Percentiles rank a stretch among this genome's conserved stretches.
Evolutionary conservation across 1,140 invertebrate genomes (phyloP).

Genomic region (Ips typographus): DNA sequence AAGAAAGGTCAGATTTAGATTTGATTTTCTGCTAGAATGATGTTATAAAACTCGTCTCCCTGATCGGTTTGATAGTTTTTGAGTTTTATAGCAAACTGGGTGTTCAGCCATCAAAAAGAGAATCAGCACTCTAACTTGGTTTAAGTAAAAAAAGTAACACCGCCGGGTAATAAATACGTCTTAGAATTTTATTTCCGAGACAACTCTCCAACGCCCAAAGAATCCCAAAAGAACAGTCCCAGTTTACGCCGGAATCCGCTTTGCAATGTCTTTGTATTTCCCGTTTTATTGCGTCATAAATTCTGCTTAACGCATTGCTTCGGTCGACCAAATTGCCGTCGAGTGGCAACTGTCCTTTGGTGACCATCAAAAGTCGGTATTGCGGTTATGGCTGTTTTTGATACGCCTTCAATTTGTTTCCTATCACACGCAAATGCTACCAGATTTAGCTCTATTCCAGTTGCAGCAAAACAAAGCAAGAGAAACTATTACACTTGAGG

Average conservation of each 20-base stretch:
- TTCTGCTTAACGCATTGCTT: conserved; percentile 27
- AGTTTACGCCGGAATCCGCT: conserved; percentile 20
- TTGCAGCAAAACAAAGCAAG: too few species aligned
- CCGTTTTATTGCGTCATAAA: conserved; percentile 34
- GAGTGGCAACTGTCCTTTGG: conserved; percentile 22
- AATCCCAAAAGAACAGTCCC: conserved; percentile 18
- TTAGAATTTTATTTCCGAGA: conserved; percentile 18
- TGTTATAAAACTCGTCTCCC: too few species aligned
- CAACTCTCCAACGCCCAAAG: conserved; percentile 16
- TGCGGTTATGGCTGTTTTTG: background rate
- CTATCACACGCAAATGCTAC: background rate
- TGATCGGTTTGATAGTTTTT: too few species aligned
- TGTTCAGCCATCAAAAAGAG: background rate
- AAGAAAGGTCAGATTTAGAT: too few species aligned
- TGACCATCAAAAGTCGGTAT: conserved; percentile 22
- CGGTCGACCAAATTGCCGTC: conserved; percentile 22
- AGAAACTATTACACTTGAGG: too few species aligned
- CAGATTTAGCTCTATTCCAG: background rate
- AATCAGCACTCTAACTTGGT: background rate
- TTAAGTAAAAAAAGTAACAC: background rate
- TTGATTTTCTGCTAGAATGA: too few species aligned
- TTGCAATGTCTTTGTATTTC: conserved; percentile 25
- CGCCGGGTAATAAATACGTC: conserved; percentile 17
- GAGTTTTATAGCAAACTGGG: background rate
- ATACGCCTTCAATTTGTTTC: background rate